Conservation (phyloP, 2,797 vertebrate genomes). For the Leontocebus nigricollis region DNA sequence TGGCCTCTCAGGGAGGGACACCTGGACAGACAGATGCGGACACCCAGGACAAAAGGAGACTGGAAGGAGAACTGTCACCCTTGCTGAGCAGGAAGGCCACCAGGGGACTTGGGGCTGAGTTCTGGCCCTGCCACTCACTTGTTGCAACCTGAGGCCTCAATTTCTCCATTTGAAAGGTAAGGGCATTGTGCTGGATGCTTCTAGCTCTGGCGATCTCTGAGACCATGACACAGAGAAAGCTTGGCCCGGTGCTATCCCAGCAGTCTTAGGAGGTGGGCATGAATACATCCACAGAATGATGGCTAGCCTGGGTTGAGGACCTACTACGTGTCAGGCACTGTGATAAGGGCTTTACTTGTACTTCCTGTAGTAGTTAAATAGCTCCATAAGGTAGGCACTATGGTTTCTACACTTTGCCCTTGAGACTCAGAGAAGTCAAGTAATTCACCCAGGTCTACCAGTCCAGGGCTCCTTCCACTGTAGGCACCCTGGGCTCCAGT, state of each 20-base stretch:
- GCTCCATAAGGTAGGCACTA: fast-evolving
- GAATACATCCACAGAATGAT: fast-evolving
- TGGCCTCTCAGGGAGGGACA: not conserved
- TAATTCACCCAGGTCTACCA: not conserved
- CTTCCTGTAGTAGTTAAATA: not conserved
- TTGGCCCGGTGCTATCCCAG: not conserved
- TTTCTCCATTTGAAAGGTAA: not conserved
- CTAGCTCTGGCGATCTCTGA: not conserved
- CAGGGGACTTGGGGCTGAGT: not conserved
- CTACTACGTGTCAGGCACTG: not conserved
- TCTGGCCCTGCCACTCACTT: not conserved
- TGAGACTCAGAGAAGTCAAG: not conserved
- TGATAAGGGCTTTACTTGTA: fast-evolving
- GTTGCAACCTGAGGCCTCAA: not conserved
- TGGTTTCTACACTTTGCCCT: not conserved
- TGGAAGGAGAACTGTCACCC: not conserved
- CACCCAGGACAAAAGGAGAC: not conserved
- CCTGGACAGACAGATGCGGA: not conserved
- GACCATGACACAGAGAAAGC: fast-evolving
- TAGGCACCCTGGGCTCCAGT: fast-evolving
- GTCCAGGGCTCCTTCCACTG: not conserved
- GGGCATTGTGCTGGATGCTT: not conserved
- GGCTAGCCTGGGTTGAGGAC: not conserved
- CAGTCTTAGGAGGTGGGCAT: not conserved
- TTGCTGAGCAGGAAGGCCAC: not conserved